Percentiles rank a stretch among this genome's conserved stretches.
Evolutionary conservation across 2,113 vertebrate genomes (phyloP).

Genomic region (Cebidichthys violaceus): DNA sequence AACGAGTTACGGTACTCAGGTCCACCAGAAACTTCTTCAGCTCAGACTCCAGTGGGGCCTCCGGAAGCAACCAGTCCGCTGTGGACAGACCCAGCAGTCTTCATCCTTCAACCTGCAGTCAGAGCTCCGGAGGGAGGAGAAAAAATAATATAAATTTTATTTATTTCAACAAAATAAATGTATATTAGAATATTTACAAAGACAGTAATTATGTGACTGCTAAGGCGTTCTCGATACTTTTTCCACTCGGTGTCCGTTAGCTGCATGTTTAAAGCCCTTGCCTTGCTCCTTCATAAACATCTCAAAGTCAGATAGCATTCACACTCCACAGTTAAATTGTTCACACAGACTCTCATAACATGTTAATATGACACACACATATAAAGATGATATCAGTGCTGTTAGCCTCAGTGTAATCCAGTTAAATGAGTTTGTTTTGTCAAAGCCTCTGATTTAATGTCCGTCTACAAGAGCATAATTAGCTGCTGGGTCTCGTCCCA

Average conservation of each 20-base stretch:
- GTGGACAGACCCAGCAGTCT: too few species aligned
- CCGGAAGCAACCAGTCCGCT: too few species aligned
- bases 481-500: conserved; percentile 35
- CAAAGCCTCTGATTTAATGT: conserved; percentile 42
- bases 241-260: neutral
- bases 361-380: conserved; percentile 39
- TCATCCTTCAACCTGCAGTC: too few species aligned
- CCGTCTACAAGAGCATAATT: conserved; percentile 33
- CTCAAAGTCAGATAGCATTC: neutral
- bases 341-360: conserved; percentile 35
- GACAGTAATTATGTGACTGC: neutral
- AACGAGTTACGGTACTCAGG: too few species aligned
- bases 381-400: conserved; percentile 33
- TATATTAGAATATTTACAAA: neutral
- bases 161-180: neutral
- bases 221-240: too few species aligned
- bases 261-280: neutral
- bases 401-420: conserved; percentile 9
- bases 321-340: neutral
- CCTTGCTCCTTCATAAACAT: conserved; percentile 1
- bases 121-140: too few species aligned
- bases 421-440: conserved; percentile 65
- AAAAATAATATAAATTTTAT: neutral
- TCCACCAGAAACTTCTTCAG: too few species aligned
- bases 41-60: too few species aligned